Base-by-base conservation (phyloP, 2,797 vertebrate species). In the Nothura maculosa region DNA sequence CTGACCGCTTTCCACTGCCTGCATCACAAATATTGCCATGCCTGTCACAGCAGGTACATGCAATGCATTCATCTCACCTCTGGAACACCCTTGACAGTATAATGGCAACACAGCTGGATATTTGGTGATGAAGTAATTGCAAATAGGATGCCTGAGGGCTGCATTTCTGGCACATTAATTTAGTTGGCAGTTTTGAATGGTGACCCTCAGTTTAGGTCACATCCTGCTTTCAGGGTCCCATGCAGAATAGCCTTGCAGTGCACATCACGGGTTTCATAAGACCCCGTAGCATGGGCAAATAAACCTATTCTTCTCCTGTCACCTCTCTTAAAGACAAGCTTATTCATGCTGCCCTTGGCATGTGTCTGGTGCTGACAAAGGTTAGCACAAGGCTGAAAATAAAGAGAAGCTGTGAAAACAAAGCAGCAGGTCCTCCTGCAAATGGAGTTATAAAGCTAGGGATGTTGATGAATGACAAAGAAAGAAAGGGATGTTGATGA, bases 11-110 rank as follows among this genome's bases (percentile, higher is more conserved):
- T 55, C 55, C 24, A 0, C 61, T 38, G n/a, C 20, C 67, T 47
- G 18, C 43, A 1, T 4, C 7, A 1, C 77, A 38, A 6, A 0
- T 16, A 43, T 1, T 30, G 76, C 73, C 66, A 7, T 60, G 81
- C 69, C 77, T 93, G 92, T 34, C 92, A 22, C 77, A 73, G 89
- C 91, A 92, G 91, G 85, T 63, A 42, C 2, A 5, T 14, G 15
- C 84, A 89, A 66, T 84, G 77, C 25, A 4, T 20, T 58, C 83
- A 16, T 61, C 75, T 43, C 1, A 72, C 28, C 84, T 28, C 85
- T 36, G 73, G 12, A 73, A 9, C 52, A 24, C 6, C 62, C 52
- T 3, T 75, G 66, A 7, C 69, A 87, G 67, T 32, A 12, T 17
- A 30, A 73, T 25, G 34, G 19, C 0, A 0, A 64, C 4, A 14